A percentile compares a stretch with the other conserved stretches of the same genome.
These are phyloP conservation scores for Styela clava DNA, from an alignment of 23 tunicate species.

Conservation along the genomic window DNA sequence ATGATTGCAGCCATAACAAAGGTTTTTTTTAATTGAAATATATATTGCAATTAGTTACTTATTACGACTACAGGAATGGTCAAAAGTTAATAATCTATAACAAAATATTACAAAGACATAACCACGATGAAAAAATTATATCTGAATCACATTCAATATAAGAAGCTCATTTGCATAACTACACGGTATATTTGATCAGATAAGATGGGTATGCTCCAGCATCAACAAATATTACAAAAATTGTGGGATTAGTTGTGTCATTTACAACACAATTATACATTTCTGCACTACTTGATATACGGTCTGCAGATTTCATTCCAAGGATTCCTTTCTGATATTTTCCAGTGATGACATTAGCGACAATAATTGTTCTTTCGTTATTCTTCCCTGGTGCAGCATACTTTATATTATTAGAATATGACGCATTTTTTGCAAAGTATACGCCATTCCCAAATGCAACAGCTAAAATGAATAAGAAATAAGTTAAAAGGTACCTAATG, in stretches of 20 bases:
- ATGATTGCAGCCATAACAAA: too few relatives aligned
- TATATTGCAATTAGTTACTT: too few relatives aligned
- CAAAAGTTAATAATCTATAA: too few relatives aligned
- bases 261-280: background rate
- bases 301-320: background rate
- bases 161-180: too few relatives aligned
- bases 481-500: too few relatives aligned
- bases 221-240: background rate
- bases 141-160: too few relatives aligned
- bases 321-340: background rate
- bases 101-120: too few relatives aligned
- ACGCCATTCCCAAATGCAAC: background rate
- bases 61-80: too few relatives aligned
- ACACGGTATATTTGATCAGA: background rate
- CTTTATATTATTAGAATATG: background rate
- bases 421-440: background rate
- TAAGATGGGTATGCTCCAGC: background rate
- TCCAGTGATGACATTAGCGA: background rate
- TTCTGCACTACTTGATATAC: background rate
- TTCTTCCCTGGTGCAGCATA: background rate
- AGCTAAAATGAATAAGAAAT: too few relatives aligned
- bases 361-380: background rate
- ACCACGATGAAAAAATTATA: too few relatives aligned
- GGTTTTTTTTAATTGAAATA: too few relatives aligned
- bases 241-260: background rate